Evolutionary conservation across 2,797 vertebrate genomes (phyloP).

Genomic region (Margarornis squamiger): DNA sequence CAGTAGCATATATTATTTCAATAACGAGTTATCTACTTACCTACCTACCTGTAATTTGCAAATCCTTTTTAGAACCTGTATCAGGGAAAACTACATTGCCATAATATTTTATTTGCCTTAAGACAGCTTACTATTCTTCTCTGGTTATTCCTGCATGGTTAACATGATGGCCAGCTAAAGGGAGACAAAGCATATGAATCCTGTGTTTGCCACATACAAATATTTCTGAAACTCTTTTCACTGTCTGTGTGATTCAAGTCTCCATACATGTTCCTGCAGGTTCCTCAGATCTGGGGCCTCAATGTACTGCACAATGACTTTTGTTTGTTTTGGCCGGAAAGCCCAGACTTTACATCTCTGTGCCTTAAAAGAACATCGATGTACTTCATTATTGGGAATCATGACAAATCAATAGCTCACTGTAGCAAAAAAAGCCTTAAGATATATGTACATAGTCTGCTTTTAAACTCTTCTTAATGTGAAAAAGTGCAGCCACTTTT

Average conservation of each 20-base stretch:
- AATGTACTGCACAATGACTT: neutral
- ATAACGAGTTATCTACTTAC: neutral
- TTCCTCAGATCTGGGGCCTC: neutral
- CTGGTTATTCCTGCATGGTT: neutral
- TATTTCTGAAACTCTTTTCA: neutral
- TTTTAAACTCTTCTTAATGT: neutral
- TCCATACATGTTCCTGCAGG: neutral
- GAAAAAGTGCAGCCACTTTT: neutral
- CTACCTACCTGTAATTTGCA: neutral
- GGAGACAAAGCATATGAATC: neutral
- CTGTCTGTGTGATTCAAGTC: neutral
- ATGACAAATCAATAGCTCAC: neutral
- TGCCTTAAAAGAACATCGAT: neutral
- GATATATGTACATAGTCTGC: neutral
- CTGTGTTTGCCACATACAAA: neutral
- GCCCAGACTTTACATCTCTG: accelerated
- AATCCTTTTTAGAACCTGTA: neutral
- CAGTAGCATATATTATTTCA: neutral
- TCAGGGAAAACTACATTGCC: neutral
- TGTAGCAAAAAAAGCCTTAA: neutral
- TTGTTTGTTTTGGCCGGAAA: neutral
- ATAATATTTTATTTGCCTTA: neutral
- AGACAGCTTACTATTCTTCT: neutral
- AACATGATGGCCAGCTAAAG: neutral
- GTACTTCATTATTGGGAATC: neutral